Conservation (phyloP, 2,113 vertebrate species). For the Brachypodius melanocephalos region DNA sequence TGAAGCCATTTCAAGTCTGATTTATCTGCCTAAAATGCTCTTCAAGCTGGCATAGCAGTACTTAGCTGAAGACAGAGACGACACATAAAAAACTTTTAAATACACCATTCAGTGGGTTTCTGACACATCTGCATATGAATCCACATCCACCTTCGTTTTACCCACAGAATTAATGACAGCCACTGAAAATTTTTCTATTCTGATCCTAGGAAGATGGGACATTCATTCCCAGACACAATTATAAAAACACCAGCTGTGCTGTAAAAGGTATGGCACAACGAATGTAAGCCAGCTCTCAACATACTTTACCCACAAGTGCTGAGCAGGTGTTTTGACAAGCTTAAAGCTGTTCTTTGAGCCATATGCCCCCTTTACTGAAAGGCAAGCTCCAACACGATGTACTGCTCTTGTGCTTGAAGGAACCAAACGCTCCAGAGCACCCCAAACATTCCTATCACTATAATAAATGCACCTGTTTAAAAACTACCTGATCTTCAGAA, state of each 20-base stretch:
- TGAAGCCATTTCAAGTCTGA: background rate
- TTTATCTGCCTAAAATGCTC: background rate
- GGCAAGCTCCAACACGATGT: background rate
- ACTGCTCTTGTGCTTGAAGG: background rate
- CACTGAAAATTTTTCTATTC: background rate
- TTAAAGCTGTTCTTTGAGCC: background rate
- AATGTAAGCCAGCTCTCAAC: background rate
- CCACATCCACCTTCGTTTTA: background rate
- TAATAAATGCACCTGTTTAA: background rate
- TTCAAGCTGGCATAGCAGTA: background rate
- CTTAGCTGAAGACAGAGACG: background rate
- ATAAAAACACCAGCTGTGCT: background rate
- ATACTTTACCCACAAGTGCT: background rate
- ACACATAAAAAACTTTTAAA: background rate
- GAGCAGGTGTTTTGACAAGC: background rate
- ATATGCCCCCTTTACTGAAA: accelerated
- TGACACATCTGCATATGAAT: background rate
- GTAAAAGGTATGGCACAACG: background rate
- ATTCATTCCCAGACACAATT: background rate
- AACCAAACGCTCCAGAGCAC: background rate
- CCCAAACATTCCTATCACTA: background rate
- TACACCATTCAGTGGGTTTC: background rate
- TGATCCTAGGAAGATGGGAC: background rate
- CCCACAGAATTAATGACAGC: background rate
- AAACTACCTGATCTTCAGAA: background rate